Percentiles rank a stretch among this genome's conserved stretches.
These are phyloP conservation scores for Embiotoca jacksoni DNA, from an alignment of 2,113 vertebrate genomes.

Conservation along the genomic window DNA sequence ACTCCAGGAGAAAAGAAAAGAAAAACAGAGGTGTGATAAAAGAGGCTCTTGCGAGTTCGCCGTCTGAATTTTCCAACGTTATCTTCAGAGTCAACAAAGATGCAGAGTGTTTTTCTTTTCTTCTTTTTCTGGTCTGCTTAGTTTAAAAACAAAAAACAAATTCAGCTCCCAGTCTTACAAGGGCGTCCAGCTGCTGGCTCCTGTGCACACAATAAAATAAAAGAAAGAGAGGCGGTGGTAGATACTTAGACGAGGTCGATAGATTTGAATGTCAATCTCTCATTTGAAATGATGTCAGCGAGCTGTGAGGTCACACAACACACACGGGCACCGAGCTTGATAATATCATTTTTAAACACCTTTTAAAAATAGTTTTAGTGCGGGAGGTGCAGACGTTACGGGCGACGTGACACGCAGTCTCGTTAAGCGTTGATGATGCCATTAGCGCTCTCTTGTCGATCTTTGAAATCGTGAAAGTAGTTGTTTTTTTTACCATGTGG, in stretches of 20 bases:
- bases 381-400: conserved; percentile 41
- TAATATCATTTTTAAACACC: conserved; percentile 54
- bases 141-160: conserved; percentile 46
- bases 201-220: conserved; percentile 24
- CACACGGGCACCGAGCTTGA: conserved; percentile 15
- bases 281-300: conserved; percentile 26
- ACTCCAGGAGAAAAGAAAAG: conserved; percentile 48
- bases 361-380: conserved; percentile 62
- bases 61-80: conserved; percentile 42
- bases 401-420: conserved; percentile 27
- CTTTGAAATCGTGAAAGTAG: conserved; percentile 36
- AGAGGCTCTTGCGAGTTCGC: conserved; percentile 41
- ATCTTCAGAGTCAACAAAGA: conserved; percentile 68
- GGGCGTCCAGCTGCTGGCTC: conserved; percentile 47
- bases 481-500: conserved; percentile 53
- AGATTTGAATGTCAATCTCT: conserved; percentile 4
- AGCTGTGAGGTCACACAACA: conserved; percentile 33
- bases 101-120: conserved; percentile 46
- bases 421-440: conserved; percentile 57
- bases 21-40: conserved; percentile 61
- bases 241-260: conserved; percentile 1
- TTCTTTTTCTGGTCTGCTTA: conserved; percentile 36
- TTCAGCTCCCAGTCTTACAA: conserved; percentile 3
- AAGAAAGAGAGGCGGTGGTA: background rate
- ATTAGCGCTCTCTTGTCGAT: conserved; percentile 54